phyloP scores from a whole-genome alignment of 2,113 vertebrate genomes.

The Lepus timidus region DNA sequence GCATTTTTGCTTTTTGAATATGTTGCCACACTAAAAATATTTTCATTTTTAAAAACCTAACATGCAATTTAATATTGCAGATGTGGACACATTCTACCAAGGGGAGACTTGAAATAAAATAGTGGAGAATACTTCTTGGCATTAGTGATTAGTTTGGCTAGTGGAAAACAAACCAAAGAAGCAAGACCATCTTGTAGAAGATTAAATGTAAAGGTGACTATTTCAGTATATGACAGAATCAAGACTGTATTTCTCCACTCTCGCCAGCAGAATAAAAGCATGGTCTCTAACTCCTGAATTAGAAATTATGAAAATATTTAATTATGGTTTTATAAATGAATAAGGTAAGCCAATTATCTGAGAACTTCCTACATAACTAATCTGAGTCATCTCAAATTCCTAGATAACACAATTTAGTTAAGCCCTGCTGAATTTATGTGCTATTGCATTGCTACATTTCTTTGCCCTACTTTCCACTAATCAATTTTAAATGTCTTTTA shows the following conservation, averaged over 20 bases:
- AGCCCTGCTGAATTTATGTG: neutral
- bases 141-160: neutral
- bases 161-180: neutral
- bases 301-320: neutral
- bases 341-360: neutral
- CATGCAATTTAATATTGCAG: neutral
- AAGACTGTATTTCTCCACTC: neutral
- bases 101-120: neutral
- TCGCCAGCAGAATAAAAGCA: neutral
- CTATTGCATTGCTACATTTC: neutral
- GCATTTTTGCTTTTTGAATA: neutral
- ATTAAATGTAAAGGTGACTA: neutral
- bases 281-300: neutral
- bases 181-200: neutral
- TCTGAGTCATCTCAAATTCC: neutral
- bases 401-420: neutral
- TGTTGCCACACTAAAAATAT: neutral
- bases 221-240: neutral
- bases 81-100: neutral
- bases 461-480: neutral
- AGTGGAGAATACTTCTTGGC: neutral
- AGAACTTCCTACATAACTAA: neutral
- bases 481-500: conserved; percentile 2
- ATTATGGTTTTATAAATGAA: neutral
- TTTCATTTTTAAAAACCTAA: neutral